Evolutionary conservation across 2,797 vertebrate genomes (phyloP).

Genomic region (Graptemys geographica): DNA sequence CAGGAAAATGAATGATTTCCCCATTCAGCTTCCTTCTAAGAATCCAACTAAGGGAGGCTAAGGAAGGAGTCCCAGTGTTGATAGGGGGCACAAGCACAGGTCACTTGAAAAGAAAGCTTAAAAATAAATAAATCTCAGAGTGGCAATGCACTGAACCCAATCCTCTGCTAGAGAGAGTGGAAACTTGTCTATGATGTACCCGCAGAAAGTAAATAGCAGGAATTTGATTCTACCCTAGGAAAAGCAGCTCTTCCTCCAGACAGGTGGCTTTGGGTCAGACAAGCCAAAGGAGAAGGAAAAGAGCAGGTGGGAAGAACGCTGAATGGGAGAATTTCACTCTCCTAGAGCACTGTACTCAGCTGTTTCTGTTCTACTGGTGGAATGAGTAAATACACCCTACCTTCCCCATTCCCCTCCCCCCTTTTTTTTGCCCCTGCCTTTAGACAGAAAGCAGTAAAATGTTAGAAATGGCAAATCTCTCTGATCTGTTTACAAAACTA

Average conservation of each 20-base stretch:
- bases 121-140: not conserved
- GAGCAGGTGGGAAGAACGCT: not conserved
- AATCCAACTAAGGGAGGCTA: not conserved
- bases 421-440: not conserved
- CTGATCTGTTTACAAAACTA: not conserved
- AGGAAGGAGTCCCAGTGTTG: not conserved
- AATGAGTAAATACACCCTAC: not conserved
- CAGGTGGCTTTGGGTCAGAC: not conserved
- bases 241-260: not conserved
- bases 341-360: not conserved
- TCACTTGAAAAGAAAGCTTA: not conserved
- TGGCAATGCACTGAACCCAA: not conserved
- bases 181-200: not conserved
- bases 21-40: fast-evolving
- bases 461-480: not conserved
- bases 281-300: not conserved
- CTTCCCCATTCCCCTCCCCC: too few species aligned
- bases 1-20: not conserved
- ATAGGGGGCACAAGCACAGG: not conserved
- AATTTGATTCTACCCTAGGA: not conserved
- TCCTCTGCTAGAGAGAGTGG: not conserved
- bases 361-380: not conserved
- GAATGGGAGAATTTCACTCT: not conserved
- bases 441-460: not conserved
- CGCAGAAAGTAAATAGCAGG: not conserved